Base-by-base conservation (phyloP, 2,888 invertebrate genomes). In the Clusia tigrina region DNA sequence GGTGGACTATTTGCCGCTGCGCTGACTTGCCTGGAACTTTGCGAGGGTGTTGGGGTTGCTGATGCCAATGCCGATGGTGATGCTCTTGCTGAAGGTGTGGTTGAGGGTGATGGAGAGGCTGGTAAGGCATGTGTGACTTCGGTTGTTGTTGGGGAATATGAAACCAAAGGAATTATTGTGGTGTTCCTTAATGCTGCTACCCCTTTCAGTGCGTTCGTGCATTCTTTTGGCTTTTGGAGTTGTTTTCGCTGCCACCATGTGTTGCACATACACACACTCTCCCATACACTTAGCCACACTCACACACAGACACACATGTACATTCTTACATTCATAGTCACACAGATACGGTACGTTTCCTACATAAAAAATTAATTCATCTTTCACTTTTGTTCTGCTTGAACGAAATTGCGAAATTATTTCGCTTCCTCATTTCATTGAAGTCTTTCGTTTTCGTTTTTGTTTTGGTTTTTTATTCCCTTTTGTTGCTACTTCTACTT, bases 341-440 rank as follows among this genome's bases (percentile, higher is more conserved):
- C n/a, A n/a, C n/a, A n/a, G n/a, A n/a, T n/a, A n/a, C n/a, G n/a
- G n/a, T n/a, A n/a, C n/a, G n/a, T 6, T 48, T 48, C 67, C 66
- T 66, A 64, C 71, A 57, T 69, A 70, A 68, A 68, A 74, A 72
- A 74, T 74, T 74, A 74, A 74, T 75, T 74, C 75, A 67, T 74
- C 58, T 54, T 60, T 46, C 54, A 60, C 24, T 53, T 74, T 67
- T 68, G 72, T 74, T 74, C 69, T 72, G 74, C 74, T 71, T 69
- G 69, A 74, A 67, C 72, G 75, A 74, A 75, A 74, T 74, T 73
- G 74, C 74, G 71, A 74, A 74, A 74, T 75, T 73, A 72, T 73
- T 67, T 69, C 70, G 72, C 73, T 74, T 74, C 75, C 74, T 74
- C 71, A 72, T 70, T 71, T 68, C 73, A 74, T 74, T 71, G 42